phyloP scores from a whole-genome alignment of 1,140 invertebrate genomes.

The Drusus annulatus region DNA sequence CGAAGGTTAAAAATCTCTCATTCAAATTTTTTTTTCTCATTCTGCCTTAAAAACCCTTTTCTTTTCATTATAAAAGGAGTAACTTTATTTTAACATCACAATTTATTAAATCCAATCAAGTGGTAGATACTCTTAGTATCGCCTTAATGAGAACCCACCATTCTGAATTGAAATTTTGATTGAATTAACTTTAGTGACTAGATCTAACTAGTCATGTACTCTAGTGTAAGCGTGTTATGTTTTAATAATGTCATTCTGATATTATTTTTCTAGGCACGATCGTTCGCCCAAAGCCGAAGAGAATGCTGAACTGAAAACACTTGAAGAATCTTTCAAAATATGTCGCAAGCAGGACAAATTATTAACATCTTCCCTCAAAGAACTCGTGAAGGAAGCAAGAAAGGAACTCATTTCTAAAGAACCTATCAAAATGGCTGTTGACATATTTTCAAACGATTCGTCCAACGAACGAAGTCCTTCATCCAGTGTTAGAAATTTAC shows the following conservation, averaged over 20 bases:
- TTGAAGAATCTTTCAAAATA: constrained; percentile 42
- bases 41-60: too few species aligned
- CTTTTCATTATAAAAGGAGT: too few species aligned
- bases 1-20: too few species aligned
- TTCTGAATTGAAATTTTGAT: too few species aligned
- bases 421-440: constrained; percentile 57
- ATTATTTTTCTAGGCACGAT: constrained; percentile 10
- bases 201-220: too few species aligned
- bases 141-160: too few species aligned
- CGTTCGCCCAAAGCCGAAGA: constrained; percentile 36
- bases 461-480: constrained; percentile 30
- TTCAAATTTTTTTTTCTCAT: too few species aligned
- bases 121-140: too few species aligned
- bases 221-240: too few species aligned
- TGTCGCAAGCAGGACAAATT: constrained; percentile 50
- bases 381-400: constrained; percentile 55
- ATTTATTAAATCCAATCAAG: too few species aligned
- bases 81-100: too few species aligned
- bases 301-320: constrained; percentile 30
- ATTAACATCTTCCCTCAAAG: constrained; percentile 51
- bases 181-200: too few species aligned
- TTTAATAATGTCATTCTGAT: background rate
- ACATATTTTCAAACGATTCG: constrained; percentile 55
- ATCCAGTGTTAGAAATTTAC: constrained; percentile 15
- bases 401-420: constrained; percentile 51